These are phyloP conservation scores for Oryctolagus cuniculus DNA, from an alignment of 2,113 vertebrate species.

Conservation along the genomic window DNA sequence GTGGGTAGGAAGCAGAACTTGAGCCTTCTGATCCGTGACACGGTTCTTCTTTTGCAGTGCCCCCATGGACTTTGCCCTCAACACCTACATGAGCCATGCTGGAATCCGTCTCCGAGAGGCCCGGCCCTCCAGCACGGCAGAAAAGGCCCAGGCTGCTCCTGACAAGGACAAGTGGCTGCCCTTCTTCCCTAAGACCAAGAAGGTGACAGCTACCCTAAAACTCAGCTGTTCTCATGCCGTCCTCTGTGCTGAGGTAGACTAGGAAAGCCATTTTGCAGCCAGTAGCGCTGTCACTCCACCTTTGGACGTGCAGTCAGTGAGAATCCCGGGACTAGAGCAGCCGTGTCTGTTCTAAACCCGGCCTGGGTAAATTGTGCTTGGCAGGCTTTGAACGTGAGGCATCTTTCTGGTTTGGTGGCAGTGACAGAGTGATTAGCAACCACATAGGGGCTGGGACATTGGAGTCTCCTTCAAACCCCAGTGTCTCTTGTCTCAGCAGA, in stretches of 20 bases:
- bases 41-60: conserved; percentile 85
- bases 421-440: background rate
- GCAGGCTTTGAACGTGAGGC: background rate
- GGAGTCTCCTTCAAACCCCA: background rate
- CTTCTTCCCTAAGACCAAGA: conserved; percentile 95
- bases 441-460: background rate
- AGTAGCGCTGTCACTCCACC: background rate
- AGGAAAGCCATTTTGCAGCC: background rate
- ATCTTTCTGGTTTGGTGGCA: background rate
- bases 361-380: background rate
- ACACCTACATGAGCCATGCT: conserved; percentile 92
- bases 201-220: conserved; percentile 86
- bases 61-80: conserved; percentile 93
- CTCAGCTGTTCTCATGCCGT: background rate
- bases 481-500: conserved; percentile 85
- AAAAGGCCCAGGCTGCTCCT: conserved; percentile 86
- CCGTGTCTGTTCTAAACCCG: background rate
- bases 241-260: background rate
- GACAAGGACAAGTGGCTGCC: conserved; percentile 97
- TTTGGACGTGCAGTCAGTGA: background rate
- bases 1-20: background rate
- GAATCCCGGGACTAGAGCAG: background rate
- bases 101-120: conserved; percentile 93
- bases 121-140: conserved; percentile 85
- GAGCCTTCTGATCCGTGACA: background rate